These are phyloP conservation scores for Apteryx owenii DNA, from an alignment of 2,113 vertebrate species.

Conservation along the genomic window DNA sequence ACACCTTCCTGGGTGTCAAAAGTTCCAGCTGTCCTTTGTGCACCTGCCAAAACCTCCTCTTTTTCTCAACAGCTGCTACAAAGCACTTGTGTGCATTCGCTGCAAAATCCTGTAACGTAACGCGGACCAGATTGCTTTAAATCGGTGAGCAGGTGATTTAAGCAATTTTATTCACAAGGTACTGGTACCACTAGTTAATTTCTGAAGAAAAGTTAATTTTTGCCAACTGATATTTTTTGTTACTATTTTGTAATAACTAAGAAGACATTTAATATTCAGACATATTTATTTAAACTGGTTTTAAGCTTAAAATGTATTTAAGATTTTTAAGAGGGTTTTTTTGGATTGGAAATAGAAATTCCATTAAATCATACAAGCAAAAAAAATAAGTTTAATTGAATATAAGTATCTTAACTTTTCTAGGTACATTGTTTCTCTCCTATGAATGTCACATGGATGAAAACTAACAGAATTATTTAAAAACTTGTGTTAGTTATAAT, in stretches of 20 bases:
- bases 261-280: neutral
- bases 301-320: neutral
- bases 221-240: neutral
- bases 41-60: constrained; percentile 53
- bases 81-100: neutral
- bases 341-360: neutral
- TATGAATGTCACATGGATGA: neutral
- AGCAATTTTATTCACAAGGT: neutral
- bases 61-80: constrained; percentile 54
- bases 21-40: constrained; percentile 66
- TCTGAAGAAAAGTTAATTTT: neutral
- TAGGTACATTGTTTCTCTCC: neutral
- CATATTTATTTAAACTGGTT: neutral
- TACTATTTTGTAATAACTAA: neutral
- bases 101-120: neutral
- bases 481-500: neutral
- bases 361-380: neutral
- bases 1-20: constrained; percentile 70
- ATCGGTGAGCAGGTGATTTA: neutral
- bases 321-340: neutral
- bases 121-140: neutral
- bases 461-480: neutral
- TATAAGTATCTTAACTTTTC: neutral
- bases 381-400: neutral
- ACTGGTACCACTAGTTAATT: neutral